Base-by-base conservation (phyloP, 2,888 invertebrate species). In the Barypeithes pellucidus region DNA sequence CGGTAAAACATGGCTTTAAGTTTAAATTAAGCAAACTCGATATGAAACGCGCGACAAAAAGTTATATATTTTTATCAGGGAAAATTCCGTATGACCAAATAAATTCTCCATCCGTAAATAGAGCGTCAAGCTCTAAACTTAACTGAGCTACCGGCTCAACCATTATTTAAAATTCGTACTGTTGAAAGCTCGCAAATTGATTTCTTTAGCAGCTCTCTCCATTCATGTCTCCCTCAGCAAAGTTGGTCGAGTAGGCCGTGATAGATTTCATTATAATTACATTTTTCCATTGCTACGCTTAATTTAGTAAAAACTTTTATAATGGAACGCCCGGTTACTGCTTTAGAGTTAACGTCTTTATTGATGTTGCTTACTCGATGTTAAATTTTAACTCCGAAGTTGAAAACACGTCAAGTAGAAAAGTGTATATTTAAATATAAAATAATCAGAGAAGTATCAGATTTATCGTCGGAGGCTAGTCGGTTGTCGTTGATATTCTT, bases 21-120 rank as follows among this genome's bases (percentile, higher is more conserved):
- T 85, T 84, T 82, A 84, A 85, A 84, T 84, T 84, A 84, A 84
- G 84, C 82, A 83, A 83, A 84, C 84, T 84, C 81, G 82, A 85
- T 84, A 33, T 57, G 33, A 57, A 57, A 57, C 33, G 33, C 16
- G 22, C 16, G 33, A 57, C 84, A 82, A 84, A 84, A 83, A 84
- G 83, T 84, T 85, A 84, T 84, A 84, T 84, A 84, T 84, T 84
- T 84, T 84, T 82, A 82, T 82, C 82, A 80, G 75, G 80, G 80
- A 4, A 16, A 57, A 57, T 57, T 57, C 11, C 8, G 2, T 5
- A 36, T 18, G 33, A 33, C 54, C 54, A 57, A 33, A 14, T 33
- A 33, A 57, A 29, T 57, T 11, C 14, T 7, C 16, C 2, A 14
- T 11, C 16, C 16, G 33, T 7, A 57, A 9, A 33, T 16, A 54